Percentiles rank a stretch among this genome's conserved stretches.
phyloP scores from a whole-genome alignment of 2,888 invertebrate species.

The Timema podura region DNA sequence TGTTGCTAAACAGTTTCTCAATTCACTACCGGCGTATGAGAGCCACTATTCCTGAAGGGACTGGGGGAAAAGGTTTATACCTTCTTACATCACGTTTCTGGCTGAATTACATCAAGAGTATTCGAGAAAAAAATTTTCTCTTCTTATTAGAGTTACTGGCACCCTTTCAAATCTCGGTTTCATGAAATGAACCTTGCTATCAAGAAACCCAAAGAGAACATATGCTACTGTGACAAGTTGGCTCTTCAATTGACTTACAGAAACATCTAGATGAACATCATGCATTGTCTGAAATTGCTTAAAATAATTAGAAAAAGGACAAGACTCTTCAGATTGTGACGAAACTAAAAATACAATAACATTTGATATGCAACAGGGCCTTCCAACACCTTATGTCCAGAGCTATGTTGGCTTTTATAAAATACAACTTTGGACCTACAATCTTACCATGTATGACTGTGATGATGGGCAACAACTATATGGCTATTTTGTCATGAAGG shows the following conservation, averaged over 20 bases:
- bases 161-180: background rate
- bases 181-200: slow-evolving; percentile 6
- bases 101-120: slow-evolving; percentile 6
- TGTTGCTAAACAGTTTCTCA: background rate
- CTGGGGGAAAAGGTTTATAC: slow-evolving; percentile 3
- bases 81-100: slow-evolving; percentile 1
- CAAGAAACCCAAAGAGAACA: slow-evolving; percentile 3
- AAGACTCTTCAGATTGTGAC: background rate
- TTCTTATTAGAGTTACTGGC: background rate
- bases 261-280: slow-evolving; percentile 6
- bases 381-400: slow-evolving; percentile 1
- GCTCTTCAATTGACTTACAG: background rate
- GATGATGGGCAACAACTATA: slow-evolving; percentile 3
- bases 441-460: slow-evolving; percentile 5
- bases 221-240: slow-evolving; percentile 13
- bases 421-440: slow-evolving; percentile 5
- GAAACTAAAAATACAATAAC: slow-evolving; percentile 1
- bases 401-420: slow-evolving; percentile 1
- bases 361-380: slow-evolving; percentile 7
- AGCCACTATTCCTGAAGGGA: slow-evolving; percentile 8
- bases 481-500: background rate
- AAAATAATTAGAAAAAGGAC: background rate
- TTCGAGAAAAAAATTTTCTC: background rate
- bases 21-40: background rate
- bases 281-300: slow-evolving; percentile 9